Evolutionary conservation across 1,140 invertebrate species (phyloP).

Genomic region (Solenopsis fugax): DNA sequence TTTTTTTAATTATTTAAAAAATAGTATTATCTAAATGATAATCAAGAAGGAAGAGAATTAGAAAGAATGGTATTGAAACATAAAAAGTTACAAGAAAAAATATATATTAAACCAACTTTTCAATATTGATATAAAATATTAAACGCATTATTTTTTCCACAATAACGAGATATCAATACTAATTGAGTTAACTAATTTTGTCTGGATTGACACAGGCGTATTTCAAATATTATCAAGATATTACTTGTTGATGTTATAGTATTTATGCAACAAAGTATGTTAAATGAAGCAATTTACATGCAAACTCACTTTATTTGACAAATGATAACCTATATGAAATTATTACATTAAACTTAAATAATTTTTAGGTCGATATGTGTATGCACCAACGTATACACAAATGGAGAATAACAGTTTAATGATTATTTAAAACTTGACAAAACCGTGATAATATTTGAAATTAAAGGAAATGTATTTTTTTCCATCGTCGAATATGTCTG

Average conservation of each 20-base stretch:
- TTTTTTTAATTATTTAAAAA: constrained; percentile 26
- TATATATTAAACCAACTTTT: constrained; percentile 13
- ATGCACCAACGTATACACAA: neutral
- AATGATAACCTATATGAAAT: constrained; percentile 11
- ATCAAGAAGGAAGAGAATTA: neutral
- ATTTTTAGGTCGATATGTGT: neutral
- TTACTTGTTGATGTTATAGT: neutral
- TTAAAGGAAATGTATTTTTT: neutral
- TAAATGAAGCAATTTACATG: constrained; percentile 1
- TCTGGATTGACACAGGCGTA: neutral
- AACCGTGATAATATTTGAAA: neutral
- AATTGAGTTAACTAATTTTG: neutral
- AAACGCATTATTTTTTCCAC: constrained; percentile 8
- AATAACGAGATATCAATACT: neutral
- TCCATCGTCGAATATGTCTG: neutral
- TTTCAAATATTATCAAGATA: neutral
- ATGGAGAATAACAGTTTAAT: neutral
- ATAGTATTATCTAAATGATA: neutral
- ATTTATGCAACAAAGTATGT: constrained; percentile 2
- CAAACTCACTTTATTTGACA: neutral
- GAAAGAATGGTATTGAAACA: neutral
- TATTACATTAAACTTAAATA: constrained; percentile 19
- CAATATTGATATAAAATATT: constrained; percentile 39
- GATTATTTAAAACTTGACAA: neutral
- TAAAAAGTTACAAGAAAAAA: neutral